Conservation (phyloP, 1,140 invertebrate genomes). For the Ganaspis sp. region DNA sequence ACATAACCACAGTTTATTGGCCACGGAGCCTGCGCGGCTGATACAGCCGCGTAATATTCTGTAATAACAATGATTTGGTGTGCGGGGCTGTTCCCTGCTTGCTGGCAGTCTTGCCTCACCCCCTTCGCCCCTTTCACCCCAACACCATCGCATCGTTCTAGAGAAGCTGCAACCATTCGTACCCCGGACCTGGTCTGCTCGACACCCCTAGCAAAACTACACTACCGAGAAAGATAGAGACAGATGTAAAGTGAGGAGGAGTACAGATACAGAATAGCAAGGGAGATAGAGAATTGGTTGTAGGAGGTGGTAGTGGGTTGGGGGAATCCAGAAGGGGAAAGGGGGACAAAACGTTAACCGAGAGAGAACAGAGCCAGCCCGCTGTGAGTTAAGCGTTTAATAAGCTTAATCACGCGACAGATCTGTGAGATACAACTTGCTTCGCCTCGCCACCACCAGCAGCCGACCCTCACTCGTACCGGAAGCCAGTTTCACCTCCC, state of each 20-base stretch:
- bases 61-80: slow-evolving; percentile 76
- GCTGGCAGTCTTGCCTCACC: slow-evolving; percentile 61
- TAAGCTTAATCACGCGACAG: slow-evolving; percentile 77
- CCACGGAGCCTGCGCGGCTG: slow-evolving; percentile 70
- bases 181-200: slow-evolving; percentile 46
- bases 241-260: slow-evolving; percentile 5
- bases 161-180: slow-evolving; percentile 34
- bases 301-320: not conserved
- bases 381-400: slow-evolving; percentile 76
- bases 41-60: slow-evolving; percentile 75
- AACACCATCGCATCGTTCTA: slow-evolving; percentile 9
- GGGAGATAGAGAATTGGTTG: slow-evolving; percentile 38
- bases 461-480: slow-evolving; percentile 57
- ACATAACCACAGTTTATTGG: slow-evolving; percentile 75
- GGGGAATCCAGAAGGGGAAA: not conserved
- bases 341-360: slow-evolving; percentile 37
- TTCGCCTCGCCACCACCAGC: slow-evolving; percentile 67
- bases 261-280: not conserved
- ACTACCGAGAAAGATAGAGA: slow-evolving; percentile 48
- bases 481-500: slow-evolving; percentile 35
- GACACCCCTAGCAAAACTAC: slow-evolving; percentile 61
- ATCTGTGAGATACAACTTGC: slow-evolving; percentile 76
- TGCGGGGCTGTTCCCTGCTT: slow-evolving; percentile 63
- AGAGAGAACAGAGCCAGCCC: slow-evolving; percentile 56
- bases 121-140: slow-evolving; percentile 9